These are phyloP conservation scores for Venustaconcha ellipsiformis DNA, from an alignment of 1,140 invertebrate genomes.

Conservation along the genomic window DNA sequence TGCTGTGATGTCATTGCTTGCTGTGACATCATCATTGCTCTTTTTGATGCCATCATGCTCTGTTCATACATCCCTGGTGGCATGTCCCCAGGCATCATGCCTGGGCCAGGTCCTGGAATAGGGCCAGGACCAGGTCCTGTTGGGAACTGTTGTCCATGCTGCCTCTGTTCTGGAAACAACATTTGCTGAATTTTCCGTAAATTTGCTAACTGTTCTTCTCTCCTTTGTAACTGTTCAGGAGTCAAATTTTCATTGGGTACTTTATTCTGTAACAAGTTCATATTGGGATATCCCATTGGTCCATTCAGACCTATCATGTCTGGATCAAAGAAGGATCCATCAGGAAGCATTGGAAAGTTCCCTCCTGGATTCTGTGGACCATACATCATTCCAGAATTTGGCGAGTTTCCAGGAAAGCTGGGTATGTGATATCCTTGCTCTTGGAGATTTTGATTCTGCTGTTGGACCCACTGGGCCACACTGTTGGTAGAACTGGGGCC, in stretches of 20 bases:
- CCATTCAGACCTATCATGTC: conserved; percentile 35
- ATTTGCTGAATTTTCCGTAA: conserved; percentile 93
- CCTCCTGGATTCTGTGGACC: conserved; percentile 31
- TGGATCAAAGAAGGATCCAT: conserved; percentile 49
- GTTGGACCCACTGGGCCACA: conserved; percentile 65
- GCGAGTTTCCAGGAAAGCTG: too few relatives aligned
- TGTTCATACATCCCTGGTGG: conserved; percentile 55
- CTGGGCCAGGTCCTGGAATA: conserved; percentile 29
- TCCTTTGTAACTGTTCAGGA: conserved; percentile 92
- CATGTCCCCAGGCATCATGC: conserved; percentile 55
- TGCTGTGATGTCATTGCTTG: conserved; percentile 58
- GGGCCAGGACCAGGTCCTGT: conserved; percentile 30
- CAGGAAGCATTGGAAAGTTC: conserved; percentile 52
- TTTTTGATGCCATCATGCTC: conserved; percentile 56
- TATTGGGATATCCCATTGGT: conserved; percentile 41
- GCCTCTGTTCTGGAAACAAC: conserved; percentile 81
- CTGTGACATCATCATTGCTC: conserved; percentile 61
- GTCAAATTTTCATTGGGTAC: conserved; percentile 95
- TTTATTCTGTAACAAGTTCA: conserved; percentile 62
- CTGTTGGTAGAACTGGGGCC: conserved; percentile 37
- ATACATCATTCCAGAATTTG: conserved; percentile 47
- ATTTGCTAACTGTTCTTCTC: conserved; percentile 91
- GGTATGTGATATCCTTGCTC: conserved; percentile 48
- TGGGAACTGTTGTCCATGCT: conserved; percentile 33
- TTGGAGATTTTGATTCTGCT: conserved; percentile 63